Base-by-base conservation (phyloP, 2,113 vertebrate species). In the Gobius niger region DNA sequence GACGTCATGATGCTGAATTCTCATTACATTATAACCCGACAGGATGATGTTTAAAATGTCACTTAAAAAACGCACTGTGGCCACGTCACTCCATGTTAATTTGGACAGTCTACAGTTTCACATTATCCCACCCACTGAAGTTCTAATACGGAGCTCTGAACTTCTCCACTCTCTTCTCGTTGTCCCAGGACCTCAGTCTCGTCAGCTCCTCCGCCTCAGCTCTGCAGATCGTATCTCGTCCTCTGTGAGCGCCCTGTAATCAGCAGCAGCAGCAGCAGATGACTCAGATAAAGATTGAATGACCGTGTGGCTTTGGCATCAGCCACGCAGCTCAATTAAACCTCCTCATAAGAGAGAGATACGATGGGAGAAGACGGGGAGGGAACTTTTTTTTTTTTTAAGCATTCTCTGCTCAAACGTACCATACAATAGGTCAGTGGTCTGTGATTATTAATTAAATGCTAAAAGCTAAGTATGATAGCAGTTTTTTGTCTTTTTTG, bases 121-220 rank as follows among this genome's bases (percentile, higher is more conserved):
- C 76, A 57, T 51, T 68, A 34, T 68, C 41, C 46, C 51, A 57
- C 24, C 70, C 66, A 41, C 63, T 44, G 46, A 72, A 7, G 15
- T 9, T 60, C 76, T 76, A 72, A 76, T 78, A 51, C 73, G 47
- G 62, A 47, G 59, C 57, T 41, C 63, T 63, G 46, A 44, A 74
- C 46, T 49, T 47, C 13, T 12, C n/a, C 19, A 41, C 53, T 19
- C 52, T 18, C 40, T 56, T 49, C 4, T 61, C 66, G 24, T 44
- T 41, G 34, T 56, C 52, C 40, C 42, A 62, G 18, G 61, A 56
- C 46, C 40, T 47, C 9, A 80, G 69, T 59, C 44, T 60, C 41
- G 15, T 60, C 57, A 59, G 34, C 57, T 44, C 57, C 63, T 44
- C 8, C 2, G 40, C n/a, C 40, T 42, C 57, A 60, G 14, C n/a